Evolutionary conservation across 2,113 vertebrate genomes (phyloP).

Genomic region (Cranoglanis bouderius): DNA sequence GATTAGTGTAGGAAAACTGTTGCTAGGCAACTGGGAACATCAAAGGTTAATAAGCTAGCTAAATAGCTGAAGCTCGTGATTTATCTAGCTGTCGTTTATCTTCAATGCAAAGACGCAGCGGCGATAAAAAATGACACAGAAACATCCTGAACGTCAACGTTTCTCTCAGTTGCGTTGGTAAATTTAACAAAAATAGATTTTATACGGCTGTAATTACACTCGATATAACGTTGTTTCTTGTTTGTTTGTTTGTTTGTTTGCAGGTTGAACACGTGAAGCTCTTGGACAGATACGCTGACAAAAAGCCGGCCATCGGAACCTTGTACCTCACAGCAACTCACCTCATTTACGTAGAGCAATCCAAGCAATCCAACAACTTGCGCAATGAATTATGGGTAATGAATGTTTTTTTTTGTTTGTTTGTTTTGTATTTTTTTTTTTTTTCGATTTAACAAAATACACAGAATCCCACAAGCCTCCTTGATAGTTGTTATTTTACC

Average conservation of each 20-base stretch:
- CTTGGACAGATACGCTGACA: slow-evolving; percentile 71
- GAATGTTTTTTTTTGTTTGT: too few relatives aligned
- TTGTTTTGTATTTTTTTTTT: not conserved
- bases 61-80: not conserved
- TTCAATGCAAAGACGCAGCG: not conserved
- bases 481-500: not conserved
- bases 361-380: slow-evolving; percentile 66
- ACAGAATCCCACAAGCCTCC: not conserved
- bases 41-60: not conserved
- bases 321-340: slow-evolving; percentile 82
- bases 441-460: too few relatives aligned
- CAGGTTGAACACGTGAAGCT: slow-evolving; percentile 81
- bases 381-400: slow-evolving; percentile 82
- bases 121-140: not conserved
- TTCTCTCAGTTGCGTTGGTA: not conserved
- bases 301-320: slow-evolving; percentile 72
- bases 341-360: slow-evolving; percentile 79
- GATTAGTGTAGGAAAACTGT: not conserved
- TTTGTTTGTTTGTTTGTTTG: slow-evolving; percentile 8
- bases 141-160: not conserved
- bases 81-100: not conserved
- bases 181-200: not conserved
- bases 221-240: not conserved
- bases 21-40: not conserved
- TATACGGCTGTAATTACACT: not conserved